phyloP scores from a whole-genome alignment of 2,888 invertebrate species.

The Zaprionus obscuricornis region DNA sequence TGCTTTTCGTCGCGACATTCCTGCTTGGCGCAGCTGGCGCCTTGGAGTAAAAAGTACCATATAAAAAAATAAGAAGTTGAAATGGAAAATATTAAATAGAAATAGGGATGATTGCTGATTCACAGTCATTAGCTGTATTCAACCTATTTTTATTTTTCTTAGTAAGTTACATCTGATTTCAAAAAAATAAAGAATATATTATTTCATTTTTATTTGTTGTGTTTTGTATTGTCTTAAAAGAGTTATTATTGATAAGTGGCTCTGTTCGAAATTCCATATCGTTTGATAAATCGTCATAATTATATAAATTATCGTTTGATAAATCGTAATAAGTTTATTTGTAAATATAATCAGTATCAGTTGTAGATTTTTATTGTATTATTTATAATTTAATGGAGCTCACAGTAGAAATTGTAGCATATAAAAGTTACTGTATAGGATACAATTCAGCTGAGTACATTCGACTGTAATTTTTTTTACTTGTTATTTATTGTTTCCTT shows the following conservation, averaged over 20 bases:
- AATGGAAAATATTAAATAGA: constrained; percentile 2
- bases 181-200: neutral
- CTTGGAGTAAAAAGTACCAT: constrained; percentile 29
- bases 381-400: neutral
- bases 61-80: constrained; percentile 14
- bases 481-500: constrained; percentile 19
- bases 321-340: too few relatives aligned
- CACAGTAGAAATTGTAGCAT: neutral
- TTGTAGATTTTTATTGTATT: too few relatives aligned
- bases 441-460: too few relatives aligned
- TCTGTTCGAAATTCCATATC: too few relatives aligned
- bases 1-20: constrained; percentile 64
- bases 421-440: constrained; percentile 36
- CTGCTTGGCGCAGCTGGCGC: constrained; percentile 38
- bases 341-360: too few relatives aligned
- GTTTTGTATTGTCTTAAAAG: too few relatives aligned
- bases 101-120: constrained; percentile 35
- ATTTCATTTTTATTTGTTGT: neutral
- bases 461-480: constrained; percentile 4
- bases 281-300: too few relatives aligned
- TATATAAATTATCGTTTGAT: too few relatives aligned
- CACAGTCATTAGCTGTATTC: constrained; percentile 73
- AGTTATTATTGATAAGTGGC: too few relatives aligned
- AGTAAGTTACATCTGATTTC: neutral
- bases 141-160: constrained; percentile 12